Percentiles rank a stretch among this genome's conserved stretches.
These are phyloP conservation scores for Cerceris ruficornis DNA, from an alignment of 2,888 invertebrate genomes.

Conservation along the genomic window DNA sequence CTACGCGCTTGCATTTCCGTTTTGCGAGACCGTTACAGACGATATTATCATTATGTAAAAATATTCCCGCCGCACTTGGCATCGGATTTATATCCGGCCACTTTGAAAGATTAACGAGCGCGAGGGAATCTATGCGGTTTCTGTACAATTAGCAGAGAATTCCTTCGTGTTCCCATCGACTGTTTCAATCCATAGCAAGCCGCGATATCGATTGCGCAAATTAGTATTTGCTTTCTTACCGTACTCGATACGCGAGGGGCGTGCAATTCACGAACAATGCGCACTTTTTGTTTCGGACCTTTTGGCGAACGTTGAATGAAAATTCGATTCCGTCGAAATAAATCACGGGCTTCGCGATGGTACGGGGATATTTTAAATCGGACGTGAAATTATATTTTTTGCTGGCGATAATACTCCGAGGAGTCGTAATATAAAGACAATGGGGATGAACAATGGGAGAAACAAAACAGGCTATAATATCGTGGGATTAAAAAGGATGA, in stretches of 20 bases:
- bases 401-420: too few species aligned
- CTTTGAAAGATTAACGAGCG: slow-evolving; percentile 1
- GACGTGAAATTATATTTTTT: too few species aligned
- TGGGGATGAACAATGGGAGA: too few species aligned
- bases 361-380: too few species aligned
- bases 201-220: background rate
- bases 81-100: background rate
- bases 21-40: background rate
- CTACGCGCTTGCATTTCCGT: background rate
- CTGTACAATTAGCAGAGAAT: background rate
- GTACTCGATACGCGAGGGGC: too few species aligned
- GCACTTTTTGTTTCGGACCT: background rate
- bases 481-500: too few species aligned
- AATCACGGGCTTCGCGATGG: background rate
- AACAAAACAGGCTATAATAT: too few species aligned
- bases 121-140: background rate
- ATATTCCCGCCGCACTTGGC: background rate
- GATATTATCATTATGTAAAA: background rate
- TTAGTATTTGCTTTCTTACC: background rate
- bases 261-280: background rate
- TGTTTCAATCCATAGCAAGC: background rate
- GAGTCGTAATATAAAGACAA: too few species aligned
- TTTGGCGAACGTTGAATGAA: background rate
- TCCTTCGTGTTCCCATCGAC: background rate
- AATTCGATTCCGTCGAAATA: background rate